These are phyloP conservation scores for Melanotaenia boesemani DNA, from an alignment of 2,797 vertebrate species.

Conservation along the genomic window DNA sequence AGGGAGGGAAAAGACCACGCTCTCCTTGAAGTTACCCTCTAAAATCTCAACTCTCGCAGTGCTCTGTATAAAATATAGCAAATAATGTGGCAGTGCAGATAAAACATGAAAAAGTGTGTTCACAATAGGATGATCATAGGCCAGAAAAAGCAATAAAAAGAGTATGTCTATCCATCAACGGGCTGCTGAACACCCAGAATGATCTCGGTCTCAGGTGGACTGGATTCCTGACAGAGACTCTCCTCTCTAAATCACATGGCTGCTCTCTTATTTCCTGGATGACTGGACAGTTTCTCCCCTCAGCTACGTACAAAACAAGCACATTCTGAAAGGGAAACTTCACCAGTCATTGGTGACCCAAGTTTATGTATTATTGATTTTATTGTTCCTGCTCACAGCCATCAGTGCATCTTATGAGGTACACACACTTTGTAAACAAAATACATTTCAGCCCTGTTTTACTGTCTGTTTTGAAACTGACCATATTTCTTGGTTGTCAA, in stretches of 20 bases:
- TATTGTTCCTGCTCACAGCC: slow-evolving; percentile 34
- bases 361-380: slow-evolving; percentile 69
- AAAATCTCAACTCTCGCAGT: slow-evolving; percentile 18
- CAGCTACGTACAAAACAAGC: slow-evolving; percentile 68
- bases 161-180: slow-evolving; percentile 70
- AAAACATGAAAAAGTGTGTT: slow-evolving; percentile 60
- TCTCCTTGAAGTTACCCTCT: slow-evolving; percentile 58
- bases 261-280: slow-evolving; percentile 80
- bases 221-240: slow-evolving; percentile 57
- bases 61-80: slow-evolving; percentile 46
- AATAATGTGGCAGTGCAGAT: slow-evolving; percentile 53
- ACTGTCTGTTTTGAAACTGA: slow-evolving; percentile 17
- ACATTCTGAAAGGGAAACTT: slow-evolving; percentile 69
- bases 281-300: slow-evolving; percentile 70
- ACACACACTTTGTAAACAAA: slow-evolving; percentile 39
- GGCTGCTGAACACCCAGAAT: slow-evolving; percentile 66
- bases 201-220: slow-evolving; percentile 72
- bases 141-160: slow-evolving; percentile 74
- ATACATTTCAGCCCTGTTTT: slow-evolving; percentile 17
- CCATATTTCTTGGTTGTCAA: slow-evolving; percentile 15
- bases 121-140: slow-evolving; percentile 75
- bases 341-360: slow-evolving; percentile 56
- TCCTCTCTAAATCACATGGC: slow-evolving; percentile 71
- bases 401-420: slow-evolving; percentile 46
- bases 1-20: slow-evolving; percentile 4